Percentiles rank a stretch among this genome's conserved stretches.
phyloP scores from a whole-genome alignment of 2,113 vertebrate species.

The Rhinopomastus cyanomelas region DNA sequence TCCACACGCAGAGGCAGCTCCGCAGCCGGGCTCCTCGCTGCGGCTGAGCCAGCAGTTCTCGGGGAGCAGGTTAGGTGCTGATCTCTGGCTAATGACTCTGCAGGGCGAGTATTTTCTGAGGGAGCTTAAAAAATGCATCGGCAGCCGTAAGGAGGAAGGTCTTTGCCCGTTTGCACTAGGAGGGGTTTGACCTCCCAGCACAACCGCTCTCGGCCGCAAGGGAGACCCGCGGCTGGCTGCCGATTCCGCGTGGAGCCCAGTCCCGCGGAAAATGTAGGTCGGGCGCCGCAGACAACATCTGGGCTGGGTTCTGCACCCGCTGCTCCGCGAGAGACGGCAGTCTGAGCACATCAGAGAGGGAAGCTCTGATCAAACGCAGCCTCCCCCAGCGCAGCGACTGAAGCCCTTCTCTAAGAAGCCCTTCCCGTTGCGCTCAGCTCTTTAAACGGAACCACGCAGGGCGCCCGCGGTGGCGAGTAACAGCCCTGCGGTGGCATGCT shows the following conservation, averaged over 20 bases:
- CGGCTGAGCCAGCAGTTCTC: neutral
- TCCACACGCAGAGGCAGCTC: neutral
- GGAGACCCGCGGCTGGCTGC: neutral
- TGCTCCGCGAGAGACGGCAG: neutral
- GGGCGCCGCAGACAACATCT: neutral
- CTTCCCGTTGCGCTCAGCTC: neutral
- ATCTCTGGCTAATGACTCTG: slow-evolving; percentile 11
- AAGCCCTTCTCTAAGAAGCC: neutral
- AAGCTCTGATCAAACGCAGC: neutral
- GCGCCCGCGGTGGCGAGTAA: neutral
- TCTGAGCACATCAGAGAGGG: neutral
- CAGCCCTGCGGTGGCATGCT: neutral
- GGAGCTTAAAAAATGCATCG: neutral
- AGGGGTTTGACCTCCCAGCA: neutral
- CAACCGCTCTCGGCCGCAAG: neutral
- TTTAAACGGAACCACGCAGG: neutral
- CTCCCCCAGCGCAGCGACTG: neutral
- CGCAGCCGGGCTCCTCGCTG: neutral
- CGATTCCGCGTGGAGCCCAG: neutral
- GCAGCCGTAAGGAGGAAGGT: neutral
- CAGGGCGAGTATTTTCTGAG: neutral
- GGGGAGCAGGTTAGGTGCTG: neutral
- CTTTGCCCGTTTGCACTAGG: neutral
- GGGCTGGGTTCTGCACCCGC: neutral
- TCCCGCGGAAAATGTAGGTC: slow-evolving; percentile 27